A percentile compares a stretch with the other conserved stretches of the same genome.
These are phyloP conservation scores for Drosophila acutilabella DNA, from an alignment of 2,888 invertebrate genomes.

Conservation along the genomic window DNA sequence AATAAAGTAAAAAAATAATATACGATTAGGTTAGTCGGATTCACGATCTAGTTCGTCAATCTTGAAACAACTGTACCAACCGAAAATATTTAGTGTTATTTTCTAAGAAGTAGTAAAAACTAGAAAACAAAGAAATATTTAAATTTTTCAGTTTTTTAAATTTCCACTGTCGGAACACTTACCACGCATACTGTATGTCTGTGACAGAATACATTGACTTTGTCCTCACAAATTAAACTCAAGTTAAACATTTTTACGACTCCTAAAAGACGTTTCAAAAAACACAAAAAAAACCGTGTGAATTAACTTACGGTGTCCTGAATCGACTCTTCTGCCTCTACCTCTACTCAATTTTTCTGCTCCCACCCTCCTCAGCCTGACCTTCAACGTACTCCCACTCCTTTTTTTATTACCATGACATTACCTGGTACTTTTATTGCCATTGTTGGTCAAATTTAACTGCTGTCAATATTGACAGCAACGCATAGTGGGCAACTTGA, in stretches of 20 bases:
- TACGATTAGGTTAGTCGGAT: no score
- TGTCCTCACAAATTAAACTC: conserved; percentile 57
- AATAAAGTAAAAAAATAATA: no score
- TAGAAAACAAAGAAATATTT: not conserved
- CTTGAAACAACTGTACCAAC: no score
- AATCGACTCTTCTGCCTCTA: not conserved
- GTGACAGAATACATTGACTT: conserved; percentile 30
- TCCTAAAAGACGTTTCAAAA: conserved; percentile 4
- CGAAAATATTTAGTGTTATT: no score
- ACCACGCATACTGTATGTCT: not conserved
- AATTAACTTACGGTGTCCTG: conserved; percentile 6
- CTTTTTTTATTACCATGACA: conserved; percentile 46
- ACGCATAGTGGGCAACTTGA: conserved; percentile 7
- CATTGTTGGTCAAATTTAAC: conserved; percentile 10
- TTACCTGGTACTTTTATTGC: conserved; percentile 48
- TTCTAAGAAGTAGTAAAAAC: not conserved
- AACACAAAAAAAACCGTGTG: conserved; percentile 1
- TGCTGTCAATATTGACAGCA: conserved; percentile 3
- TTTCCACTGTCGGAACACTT: not conserved
- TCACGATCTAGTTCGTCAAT: no score
- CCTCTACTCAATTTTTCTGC: no score
- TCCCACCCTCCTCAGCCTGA: not conserved
- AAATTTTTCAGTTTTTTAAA: no score
- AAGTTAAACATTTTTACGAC: conserved; percentile 49
- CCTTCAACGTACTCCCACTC: not conserved